These are phyloP conservation scores for Epirrhoe alternata DNA, from an alignment of 2,888 invertebrate genomes.

Conservation along the genomic window DNA sequence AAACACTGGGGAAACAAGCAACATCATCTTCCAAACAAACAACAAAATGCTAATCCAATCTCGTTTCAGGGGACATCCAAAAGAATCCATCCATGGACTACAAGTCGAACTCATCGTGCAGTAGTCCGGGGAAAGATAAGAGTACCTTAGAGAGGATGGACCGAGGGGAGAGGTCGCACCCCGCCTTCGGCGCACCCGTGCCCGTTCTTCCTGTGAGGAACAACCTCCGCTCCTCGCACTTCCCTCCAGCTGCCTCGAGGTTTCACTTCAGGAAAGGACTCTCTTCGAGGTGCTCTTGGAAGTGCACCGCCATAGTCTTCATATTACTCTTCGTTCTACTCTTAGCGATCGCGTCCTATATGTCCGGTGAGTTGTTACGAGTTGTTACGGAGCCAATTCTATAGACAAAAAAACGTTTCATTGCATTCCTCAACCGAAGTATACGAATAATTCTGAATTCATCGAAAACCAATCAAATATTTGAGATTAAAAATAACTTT, in stretches of 20 bases:
- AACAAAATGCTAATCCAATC: neutral
- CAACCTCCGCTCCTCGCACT: slow-evolving; percentile 89
- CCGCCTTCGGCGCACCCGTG: slow-evolving; percentile 87
- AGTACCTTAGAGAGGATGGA: slow-evolving; percentile 82
- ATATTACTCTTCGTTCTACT: slow-evolving; percentile 93
- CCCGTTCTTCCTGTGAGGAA: slow-evolving; percentile 91
- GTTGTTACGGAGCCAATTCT: neutral
- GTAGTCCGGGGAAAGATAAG: slow-evolving; percentile 90
- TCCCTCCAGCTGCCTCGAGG: slow-evolving; percentile 88
- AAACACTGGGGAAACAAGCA: too few relatives aligned
- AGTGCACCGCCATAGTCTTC: slow-evolving; percentile 95
- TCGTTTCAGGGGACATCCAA: slow-evolving; percentile 90
- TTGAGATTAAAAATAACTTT: slow-evolving; percentile 2
- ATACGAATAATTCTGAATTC: neutral
- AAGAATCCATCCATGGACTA: slow-evolving; percentile 95
- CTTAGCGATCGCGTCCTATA: slow-evolving; percentile 93
- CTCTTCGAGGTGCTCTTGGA: slow-evolving; percentile 95
- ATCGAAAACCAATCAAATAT: neutral
- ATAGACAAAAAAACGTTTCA: too few relatives aligned
- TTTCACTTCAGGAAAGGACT: slow-evolving; percentile 95
- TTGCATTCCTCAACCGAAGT: too few relatives aligned
- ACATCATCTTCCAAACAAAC: neutral
- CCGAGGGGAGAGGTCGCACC: slow-evolving; percentile 86
- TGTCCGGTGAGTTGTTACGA: slow-evolving; percentile 89
- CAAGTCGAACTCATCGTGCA: slow-evolving; percentile 94